phyloP scores from a whole-genome alignment of 2,888 invertebrate species.

The Embidobia sp. region DNA sequence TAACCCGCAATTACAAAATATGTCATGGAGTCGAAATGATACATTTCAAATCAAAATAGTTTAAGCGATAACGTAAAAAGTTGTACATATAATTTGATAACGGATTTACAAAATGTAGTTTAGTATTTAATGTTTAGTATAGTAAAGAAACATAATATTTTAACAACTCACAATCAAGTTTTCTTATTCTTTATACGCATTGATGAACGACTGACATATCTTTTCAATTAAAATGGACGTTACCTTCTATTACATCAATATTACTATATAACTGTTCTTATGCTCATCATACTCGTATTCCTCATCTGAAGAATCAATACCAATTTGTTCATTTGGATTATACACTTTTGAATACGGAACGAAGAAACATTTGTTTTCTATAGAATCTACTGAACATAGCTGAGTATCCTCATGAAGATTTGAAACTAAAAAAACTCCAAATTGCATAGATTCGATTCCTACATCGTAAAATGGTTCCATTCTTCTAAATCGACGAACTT shows the following conservation, averaged over 20 bases:
- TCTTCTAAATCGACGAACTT: background rate
- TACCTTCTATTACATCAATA: constrained; percentile 4
- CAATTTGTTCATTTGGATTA: background rate
- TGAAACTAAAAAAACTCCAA: constrained; percentile 16
- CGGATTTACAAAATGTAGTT: too few relatives aligned
- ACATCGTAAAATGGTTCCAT: constrained; percentile 26
- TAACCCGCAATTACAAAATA: too few relatives aligned
- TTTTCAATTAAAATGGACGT: too few relatives aligned
- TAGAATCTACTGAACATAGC: background rate
- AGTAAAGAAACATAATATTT: too few relatives aligned
- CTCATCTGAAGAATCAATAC: constrained; percentile 4
- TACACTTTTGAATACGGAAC: constrained; percentile 6
- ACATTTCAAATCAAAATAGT: too few relatives aligned
- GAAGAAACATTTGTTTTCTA: constrained; percentile 15
- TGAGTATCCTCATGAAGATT: background rate
- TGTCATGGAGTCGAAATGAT: too few relatives aligned
- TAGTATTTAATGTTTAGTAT: too few relatives aligned
- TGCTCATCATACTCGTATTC: constrained; percentile 6
- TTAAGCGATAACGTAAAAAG: too few relatives aligned
- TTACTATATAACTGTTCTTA: background rate
- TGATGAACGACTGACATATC: too few relatives aligned
- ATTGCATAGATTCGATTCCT: constrained; percentile 1
- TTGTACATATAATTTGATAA: too few relatives aligned
- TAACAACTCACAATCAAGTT: too few relatives aligned
- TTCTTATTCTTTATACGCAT: too few relatives aligned